Evolutionary conservation across 2,797 vertebrate species (phyloP), one percentile per base, ranked within the genome.

Genomic region (Hypotaenidia philippensis): DNA sequence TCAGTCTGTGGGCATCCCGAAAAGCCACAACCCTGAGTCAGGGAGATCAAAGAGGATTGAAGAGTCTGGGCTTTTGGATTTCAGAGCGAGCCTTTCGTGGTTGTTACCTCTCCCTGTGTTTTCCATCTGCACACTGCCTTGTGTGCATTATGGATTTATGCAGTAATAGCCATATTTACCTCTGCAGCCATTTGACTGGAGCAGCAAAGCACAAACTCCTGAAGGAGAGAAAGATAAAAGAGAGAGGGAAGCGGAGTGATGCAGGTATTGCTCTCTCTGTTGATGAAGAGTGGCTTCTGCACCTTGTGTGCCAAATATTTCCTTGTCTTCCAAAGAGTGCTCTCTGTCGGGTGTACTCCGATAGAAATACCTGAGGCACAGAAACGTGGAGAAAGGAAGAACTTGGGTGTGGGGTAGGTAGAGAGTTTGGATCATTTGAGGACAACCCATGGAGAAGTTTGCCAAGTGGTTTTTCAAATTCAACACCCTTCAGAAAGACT

Each of bases 91-190:
- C 41, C 53, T 61, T 68, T 76, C 56, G 56, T 38, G 34, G 36
- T 85, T 94, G 45, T n/a, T 64, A n/a, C 57, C 25, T 79, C 55
- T 83, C 27, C 45, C 52, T 44, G 82, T 83, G 84, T 72, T 93
- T 87, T 94, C 80, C 38, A 25, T 20, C 57, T 53, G 55, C 22
- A 47, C 3, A 5, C 71, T 66, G 69, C 83, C 76, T 90, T 64
- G 47, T 27, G 53, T 61, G 64, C 80, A 11, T 80, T 84, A 77
- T 29, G 69, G 85, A 84, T 94, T 95, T 90, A 40, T 40, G 44
- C 74, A 87, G 65, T 85, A 94, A 93, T 84, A 93, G 76, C 53
- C 34, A 13, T 74, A 59, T 60, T 95, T 95, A 91, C 77, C 71
- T 96, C 78, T 69, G 79, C 71, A 80, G 52, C 61, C 60, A 74